phyloP scores from a whole-genome alignment of 2,797 vertebrate genomes.

The Numenius phaeopus region DNA sequence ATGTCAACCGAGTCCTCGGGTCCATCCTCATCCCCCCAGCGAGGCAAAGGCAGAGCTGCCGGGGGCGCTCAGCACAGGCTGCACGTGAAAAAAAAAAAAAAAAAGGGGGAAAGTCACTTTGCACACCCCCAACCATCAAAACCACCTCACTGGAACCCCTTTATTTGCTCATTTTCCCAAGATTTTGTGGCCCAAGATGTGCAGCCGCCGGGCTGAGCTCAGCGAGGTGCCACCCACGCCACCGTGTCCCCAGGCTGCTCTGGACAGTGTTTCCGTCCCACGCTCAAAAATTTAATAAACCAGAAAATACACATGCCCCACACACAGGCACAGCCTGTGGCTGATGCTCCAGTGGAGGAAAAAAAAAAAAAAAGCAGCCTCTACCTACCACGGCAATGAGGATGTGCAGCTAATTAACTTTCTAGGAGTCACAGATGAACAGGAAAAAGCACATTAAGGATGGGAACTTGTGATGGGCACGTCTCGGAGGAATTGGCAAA shows the following conservation, averaged over 20 bases:
- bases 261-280: neutral
- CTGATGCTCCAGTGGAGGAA: no score
- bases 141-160: neutral
- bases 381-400: neutral
- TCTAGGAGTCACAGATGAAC: neutral
- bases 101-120: neutral
- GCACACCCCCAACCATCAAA: neutral
- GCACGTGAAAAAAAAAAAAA: neutral
- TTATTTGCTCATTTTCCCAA: no score
- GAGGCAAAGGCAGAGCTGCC: neutral
- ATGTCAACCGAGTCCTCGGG: neutral
- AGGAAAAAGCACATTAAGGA: constrained; percentile 22
- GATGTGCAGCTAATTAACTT: constrained; percentile 53
- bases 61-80: neutral
- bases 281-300: fast-evolving
- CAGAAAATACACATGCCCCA: neutral
- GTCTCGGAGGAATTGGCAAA: neutral
- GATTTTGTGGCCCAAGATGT: fast-evolving
- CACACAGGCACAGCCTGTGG: neutral
- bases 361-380: neutral
- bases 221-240: fast-evolving
- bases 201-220: neutral
- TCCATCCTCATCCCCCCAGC: neutral
- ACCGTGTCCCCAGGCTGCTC: neutral
- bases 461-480: neutral